A percentile compares a stretch with the other conserved stretches of the same genome.
Conservation (phyloP, 2,888 invertebrate genomes). For the Leptopilina myrica region DNA sequence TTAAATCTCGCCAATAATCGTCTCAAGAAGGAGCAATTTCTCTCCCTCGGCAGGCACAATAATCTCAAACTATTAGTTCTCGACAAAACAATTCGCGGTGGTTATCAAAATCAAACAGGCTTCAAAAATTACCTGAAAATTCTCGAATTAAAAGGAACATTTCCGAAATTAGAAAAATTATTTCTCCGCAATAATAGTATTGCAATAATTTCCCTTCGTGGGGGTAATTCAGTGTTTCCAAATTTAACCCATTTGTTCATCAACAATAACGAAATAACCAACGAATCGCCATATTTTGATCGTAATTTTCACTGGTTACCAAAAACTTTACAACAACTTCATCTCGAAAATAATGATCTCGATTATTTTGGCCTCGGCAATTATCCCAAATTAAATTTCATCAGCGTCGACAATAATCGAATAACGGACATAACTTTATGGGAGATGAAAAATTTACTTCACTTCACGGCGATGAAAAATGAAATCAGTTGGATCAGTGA, state of each 20-base stretch:
- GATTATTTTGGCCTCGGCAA: conserved; percentile 9
- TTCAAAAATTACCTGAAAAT: conserved; percentile 16
- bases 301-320: conserved; percentile 22
- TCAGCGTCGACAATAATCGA: conserved; percentile 3
- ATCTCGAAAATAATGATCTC: conserved; percentile 28
- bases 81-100: conserved; percentile 26
- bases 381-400: neutral
- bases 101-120: conserved; percentile 27
- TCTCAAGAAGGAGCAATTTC: conserved; percentile 20
- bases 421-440: neutral
- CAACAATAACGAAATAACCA: conserved; percentile 28
- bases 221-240: neutral
- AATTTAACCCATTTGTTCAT: conserved; percentile 30
- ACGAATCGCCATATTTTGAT: conserved; percentile 24
- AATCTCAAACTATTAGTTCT: conserved; percentile 13
- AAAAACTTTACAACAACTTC: conserved; percentile 14
- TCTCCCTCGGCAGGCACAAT: neutral
- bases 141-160: neutral
- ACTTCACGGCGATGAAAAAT: neutral
- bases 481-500: conserved; percentile 34
- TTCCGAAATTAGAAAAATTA: conserved; percentile 30
- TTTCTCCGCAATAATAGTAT: conserved; percentile 30
- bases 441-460: neutral
- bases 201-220: neutral
- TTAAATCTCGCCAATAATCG: conserved; percentile 25